Evolutionary conservation across 2,797 vertebrate genomes (phyloP).

Genomic region (Acropternis orthonyx): DNA sequence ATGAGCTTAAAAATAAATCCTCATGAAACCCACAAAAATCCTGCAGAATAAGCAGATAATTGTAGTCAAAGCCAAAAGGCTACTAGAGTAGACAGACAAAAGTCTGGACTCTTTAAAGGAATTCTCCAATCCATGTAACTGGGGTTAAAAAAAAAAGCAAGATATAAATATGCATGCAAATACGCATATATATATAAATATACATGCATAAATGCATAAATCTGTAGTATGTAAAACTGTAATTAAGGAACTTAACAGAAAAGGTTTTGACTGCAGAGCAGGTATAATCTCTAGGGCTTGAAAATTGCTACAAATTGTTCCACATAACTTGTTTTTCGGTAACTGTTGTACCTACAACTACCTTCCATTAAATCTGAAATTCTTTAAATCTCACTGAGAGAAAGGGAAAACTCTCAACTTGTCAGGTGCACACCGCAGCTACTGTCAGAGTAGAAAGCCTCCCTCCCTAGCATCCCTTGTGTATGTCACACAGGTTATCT

Average conservation of each 20-base stretch:
- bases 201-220: neutral
- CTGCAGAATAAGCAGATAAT: neutral
- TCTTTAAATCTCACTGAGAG: neutral
- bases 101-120: neutral
- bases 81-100: neutral
- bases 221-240: neutral
- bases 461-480: neutral
- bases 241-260: neutral
- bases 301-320: neutral
- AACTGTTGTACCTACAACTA: neutral
- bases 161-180: neutral
- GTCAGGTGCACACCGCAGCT: neutral
- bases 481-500: neutral
- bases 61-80: neutral
- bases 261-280: neutral
- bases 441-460: neutral
- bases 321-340: neutral
- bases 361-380: neutral
- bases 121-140: neutral
- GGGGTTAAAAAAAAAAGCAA: neutral
- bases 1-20: neutral
- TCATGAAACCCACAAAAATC: neutral
- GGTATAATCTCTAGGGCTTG: neutral
- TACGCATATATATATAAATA: neutral
- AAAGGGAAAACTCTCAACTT: neutral